Conservation (phyloP, 2,888 invertebrate genomes). For the Shargacucullia verbasci region DNA sequence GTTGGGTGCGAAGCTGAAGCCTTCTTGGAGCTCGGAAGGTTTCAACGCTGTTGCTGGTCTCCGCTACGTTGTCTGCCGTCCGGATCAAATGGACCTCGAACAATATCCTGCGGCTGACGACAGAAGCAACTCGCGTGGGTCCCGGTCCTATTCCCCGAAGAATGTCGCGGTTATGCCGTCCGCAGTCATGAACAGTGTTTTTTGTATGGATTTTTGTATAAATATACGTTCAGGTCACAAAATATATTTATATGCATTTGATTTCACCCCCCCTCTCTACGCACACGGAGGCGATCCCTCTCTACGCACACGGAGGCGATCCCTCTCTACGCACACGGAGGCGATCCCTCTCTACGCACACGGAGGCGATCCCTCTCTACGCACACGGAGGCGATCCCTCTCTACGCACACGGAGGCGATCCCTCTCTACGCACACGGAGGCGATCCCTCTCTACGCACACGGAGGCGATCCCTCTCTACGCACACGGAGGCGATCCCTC, state of each 20-base stretch:
- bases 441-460: not conserved
- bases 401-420: not conserved
- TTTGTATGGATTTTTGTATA: slow-evolving; percentile 63
- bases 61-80: slow-evolving; percentile 26
- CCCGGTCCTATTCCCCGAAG: slow-evolving; percentile 24
- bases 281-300: not conserved
- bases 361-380: not conserved
- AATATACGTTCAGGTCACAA: slow-evolving; percentile 64
- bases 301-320: not conserved
- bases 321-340: not conserved
- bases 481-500: not conserved
- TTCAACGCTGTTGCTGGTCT: slow-evolving; percentile 25
- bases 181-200: slow-evolving; percentile 48
- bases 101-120: slow-evolving; percentile 21
- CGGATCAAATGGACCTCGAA: slow-evolving; percentile 14
- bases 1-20: slow-evolving; percentile 31
- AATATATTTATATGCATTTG: slow-evolving; percentile 4
- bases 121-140: slow-evolving; percentile 22
- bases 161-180: slow-evolving; percentile 45
- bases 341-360: not conserved
- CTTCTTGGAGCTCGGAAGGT: slow-evolving; percentile 50
- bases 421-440: not conserved
- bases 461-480: not conserved
- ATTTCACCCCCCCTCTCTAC: not conserved
- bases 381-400: not conserved